Base-by-base conservation (phyloP, 2,888 invertebrate species). In the Nudaria mundana region DNA sequence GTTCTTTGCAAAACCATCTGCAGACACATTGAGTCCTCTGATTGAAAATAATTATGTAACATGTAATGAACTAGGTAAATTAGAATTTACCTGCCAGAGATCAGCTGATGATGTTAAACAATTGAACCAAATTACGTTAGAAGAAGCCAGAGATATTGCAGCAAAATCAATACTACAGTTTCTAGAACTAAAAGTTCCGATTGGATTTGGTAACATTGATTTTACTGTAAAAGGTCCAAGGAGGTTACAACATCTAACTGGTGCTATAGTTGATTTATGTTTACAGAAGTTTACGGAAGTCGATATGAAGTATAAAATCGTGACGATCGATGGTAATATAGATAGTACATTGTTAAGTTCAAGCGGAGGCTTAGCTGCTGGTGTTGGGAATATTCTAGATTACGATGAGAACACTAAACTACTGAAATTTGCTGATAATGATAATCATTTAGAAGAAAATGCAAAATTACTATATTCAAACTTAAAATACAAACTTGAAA, bases 341-440 rank as follows among this genome's bases (percentile, higher is more conserved):
- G 38, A n/a, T 3, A 32, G 38, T 5, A 42, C 36, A 4, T 23
- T 39, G 5, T 25, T 51, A 1, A 29, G 30, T 8, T 14, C 39
- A 3, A 43, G 44, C 14, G 38, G 39, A 3, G 55, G 55, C 1
- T 14, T 54, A 11, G 51, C 39, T 11, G 39, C 47, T 10, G 40
- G 38, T 7, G 29, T 55, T 3, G 55, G 55, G 3, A 54, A 54
- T 5, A 12, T 54, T 13, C 18, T 54, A 2, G 39, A 45, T 10
- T 22, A 24, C 1, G 56, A 55, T 25, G 16, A 31, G 6, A 14
- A 13, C 11, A 32, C 37, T 1, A 48, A 43, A 25, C 15, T 52
- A 4, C 22, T 52, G 0, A 52, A 44, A 20, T 47, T 54, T 11
- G 33, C 40, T 30, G 15, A 28, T 8, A 18, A 42, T 13, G 8